phyloP scores from a whole-genome alignment of 2,888 invertebrate species.

The Eilema depressum region DNA sequence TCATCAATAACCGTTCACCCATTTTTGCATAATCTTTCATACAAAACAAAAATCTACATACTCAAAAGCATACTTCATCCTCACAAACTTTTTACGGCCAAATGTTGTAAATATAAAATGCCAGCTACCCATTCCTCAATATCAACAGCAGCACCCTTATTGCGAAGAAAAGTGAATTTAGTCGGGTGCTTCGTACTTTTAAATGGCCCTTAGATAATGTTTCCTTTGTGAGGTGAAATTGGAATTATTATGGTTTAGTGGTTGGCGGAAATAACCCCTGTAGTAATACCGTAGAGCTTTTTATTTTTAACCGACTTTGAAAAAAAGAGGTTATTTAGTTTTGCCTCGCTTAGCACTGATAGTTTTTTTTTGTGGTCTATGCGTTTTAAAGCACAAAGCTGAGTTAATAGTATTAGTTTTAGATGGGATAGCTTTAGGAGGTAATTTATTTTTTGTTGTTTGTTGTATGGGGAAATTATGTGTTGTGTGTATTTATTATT shows the following conservation, averaged over 20 bases:
- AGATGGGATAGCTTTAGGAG: background rate
- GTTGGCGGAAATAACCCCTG: constrained; percentile 56
- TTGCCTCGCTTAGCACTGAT: background rate
- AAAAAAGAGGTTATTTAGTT: background rate
- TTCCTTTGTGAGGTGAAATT: constrained; percentile 70
- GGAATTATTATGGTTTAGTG: constrained; percentile 70
- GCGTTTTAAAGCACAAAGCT: background rate
- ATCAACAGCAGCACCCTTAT: constrained; percentile 30
- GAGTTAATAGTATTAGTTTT: background rate
- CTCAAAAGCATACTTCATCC: background rate
- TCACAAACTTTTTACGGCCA: background rate
- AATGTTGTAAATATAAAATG: constrained; percentile 1
- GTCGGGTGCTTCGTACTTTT: constrained; percentile 45
- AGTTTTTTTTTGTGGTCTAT: background rate
- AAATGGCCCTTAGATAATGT: constrained; percentile 63
- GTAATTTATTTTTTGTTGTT: background rate
- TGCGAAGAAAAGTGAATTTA: constrained; percentile 48
- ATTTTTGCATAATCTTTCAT: too few relatives aligned
- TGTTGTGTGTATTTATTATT: too few relatives aligned
- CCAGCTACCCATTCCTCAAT: constrained; percentile 31
- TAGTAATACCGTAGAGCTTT: constrained; percentile 38
- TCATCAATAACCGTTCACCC: too few relatives aligned
- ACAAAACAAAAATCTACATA: background rate
- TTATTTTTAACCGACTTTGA: constrained; percentile 12
- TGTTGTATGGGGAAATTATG: background rate